Evolutionary conservation across 2,888 invertebrate species (phyloP).

Genomic region (Lottia gigantea): DNA sequence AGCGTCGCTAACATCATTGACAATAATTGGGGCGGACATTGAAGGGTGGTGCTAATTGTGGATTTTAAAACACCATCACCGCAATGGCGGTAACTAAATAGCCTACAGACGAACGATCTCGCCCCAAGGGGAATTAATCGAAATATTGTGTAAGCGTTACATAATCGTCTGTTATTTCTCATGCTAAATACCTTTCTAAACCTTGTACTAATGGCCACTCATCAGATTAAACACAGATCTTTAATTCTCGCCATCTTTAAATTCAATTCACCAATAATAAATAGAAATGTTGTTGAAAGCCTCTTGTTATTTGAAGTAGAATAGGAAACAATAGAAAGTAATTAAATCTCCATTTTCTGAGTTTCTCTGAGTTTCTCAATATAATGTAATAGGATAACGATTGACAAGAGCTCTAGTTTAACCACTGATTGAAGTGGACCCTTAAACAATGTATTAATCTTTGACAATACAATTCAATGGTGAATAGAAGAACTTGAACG

Average conservation of each 20-base stretch:
- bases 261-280: not conserved
- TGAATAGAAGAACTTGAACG: too few species aligned
- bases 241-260: not conserved
- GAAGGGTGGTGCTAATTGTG: not conserved
- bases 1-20: not conserved
- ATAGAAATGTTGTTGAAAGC: not conserved
- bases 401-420: too few species aligned
- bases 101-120: not conserved
- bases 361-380: not conserved
- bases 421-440: too few species aligned
- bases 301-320: not conserved
- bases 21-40: not conserved
- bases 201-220: not conserved
- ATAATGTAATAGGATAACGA: too few species aligned
- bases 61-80: not conserved
- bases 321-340: constrained; percentile 1
- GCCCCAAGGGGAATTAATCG: not conserved
- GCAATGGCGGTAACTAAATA: not conserved
- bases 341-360: not conserved
- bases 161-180: not conserved
- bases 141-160: not conserved
- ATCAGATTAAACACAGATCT: constrained; percentile 2
- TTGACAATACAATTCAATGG: too few species aligned
- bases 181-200: not conserved
- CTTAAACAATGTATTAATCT: too few species aligned